Percentiles rank a stretch among this genome's conserved stretches.
phyloP scores from a whole-genome alignment of 2,888 invertebrate genomes.

The Ceratothoa steindachneri region DNA sequence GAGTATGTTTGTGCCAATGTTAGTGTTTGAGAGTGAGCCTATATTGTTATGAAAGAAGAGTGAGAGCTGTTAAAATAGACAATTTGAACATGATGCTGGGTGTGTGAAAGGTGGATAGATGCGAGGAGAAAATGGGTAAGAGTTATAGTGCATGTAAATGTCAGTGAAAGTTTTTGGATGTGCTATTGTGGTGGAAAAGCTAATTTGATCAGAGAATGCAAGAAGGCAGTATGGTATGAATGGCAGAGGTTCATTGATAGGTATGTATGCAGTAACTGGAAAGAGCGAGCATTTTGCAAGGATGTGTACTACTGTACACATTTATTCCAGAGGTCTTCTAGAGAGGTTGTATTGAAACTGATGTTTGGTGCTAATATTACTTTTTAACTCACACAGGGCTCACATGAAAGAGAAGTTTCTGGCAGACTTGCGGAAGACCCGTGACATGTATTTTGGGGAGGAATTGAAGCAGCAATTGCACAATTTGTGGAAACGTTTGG shows the following conservation, averaged over 20 bases:
- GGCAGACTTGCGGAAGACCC: conserved; percentile 82
- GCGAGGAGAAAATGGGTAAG: neutral
- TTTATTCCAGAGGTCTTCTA: no score
- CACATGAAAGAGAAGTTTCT: conserved; percentile 97
- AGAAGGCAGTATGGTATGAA: neutral
- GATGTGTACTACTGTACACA: no score
- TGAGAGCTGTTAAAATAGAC: neutral
- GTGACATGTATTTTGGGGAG: conserved; percentile 78
- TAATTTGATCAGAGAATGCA: no score
- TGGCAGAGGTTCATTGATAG: neutral
- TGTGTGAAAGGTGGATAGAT: neutral
- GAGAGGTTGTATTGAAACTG: no score
- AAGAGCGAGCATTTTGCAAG: no score
- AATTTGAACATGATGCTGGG: neutral
- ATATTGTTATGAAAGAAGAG: neutral
- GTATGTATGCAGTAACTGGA: neutral
- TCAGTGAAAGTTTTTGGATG: neutral
- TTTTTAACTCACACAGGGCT: conserved; percentile 70
- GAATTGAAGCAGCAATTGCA: conserved; percentile 75
- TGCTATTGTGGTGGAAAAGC: no score
- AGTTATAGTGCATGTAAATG: neutral
- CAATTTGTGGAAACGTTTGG: conserved; percentile 84
- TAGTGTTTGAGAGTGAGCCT: neutral
- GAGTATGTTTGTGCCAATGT: neutral
- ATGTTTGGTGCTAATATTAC: no score